Evolutionary conservation across 2,888 invertebrate genomes (phyloP).

Genomic region (Geotrupes spiniger): DNA sequence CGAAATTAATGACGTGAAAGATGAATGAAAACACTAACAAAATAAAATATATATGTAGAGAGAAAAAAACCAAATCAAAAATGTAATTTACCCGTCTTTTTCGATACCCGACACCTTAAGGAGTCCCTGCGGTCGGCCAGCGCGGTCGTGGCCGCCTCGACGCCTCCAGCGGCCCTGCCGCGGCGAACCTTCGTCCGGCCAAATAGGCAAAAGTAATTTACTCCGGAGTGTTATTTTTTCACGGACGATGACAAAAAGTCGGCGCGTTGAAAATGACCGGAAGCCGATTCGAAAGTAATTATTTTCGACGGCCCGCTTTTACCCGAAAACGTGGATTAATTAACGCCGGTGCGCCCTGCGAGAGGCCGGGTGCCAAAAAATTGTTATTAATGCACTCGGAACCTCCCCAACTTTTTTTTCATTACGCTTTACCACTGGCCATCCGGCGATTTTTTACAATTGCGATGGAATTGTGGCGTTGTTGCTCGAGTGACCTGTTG

Average conservation of each 20-base stretch:
- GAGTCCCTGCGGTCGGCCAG: slow-evolving; percentile 20
- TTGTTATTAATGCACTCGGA: too few relatives aligned
- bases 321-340: too few relatives aligned
- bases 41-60: slow-evolving; percentile 18
- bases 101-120: slow-evolving; percentile 32
- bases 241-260: slow-evolving; percentile 35
- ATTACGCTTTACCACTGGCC: too few relatives aligned
- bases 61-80: slow-evolving; percentile 34
- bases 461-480: too few relatives aligned
- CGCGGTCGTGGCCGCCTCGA: background rate
- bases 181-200: slow-evolving; percentile 17
- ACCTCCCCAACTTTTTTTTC: too few relatives aligned
- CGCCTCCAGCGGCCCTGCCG: background rate
- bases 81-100: slow-evolving; percentile 29
- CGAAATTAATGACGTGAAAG: slow-evolving; percentile 39
- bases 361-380: too few relatives aligned
- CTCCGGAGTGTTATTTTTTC: slow-evolving; percentile 38
- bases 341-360: too few relatives aligned
- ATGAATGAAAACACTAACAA: slow-evolving; percentile 38
- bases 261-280: slow-evolving; percentile 34
- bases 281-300: slow-evolving; percentile 39
- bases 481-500: too few relatives aligned
- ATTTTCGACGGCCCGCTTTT: slow-evolving; percentile 19
- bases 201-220: slow-evolving; percentile 35
- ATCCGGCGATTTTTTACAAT: too few relatives aligned